phyloP scores from a whole-genome alignment of 2,888 invertebrate genomes.

The Lymantria monacha region DNA sequence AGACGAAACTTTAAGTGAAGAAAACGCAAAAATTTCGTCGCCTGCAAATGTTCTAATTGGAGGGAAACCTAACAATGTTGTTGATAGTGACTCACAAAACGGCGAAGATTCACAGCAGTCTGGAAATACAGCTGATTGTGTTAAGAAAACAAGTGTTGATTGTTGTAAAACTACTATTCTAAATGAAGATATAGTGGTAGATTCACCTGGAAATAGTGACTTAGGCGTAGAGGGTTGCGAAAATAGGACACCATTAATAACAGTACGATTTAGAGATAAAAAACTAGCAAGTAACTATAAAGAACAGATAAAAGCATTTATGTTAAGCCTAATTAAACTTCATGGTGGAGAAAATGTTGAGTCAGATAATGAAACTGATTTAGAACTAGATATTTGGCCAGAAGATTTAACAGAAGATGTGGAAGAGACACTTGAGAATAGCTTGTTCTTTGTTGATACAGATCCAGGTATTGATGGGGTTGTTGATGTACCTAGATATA shows the following conservation, averaged over 20 bases:
- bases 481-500: conserved; percentile 59
- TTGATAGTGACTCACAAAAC: conserved; percentile 26
- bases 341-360: conserved; percentile 42
- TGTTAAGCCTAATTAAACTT: conserved; percentile 65
- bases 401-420: conserved; percentile 54
- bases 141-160: conserved; percentile 33
- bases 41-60: conserved; percentile 50
- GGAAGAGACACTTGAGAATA: conserved; percentile 36
- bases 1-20: conserved; percentile 42
- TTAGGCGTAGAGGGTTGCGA: conserved; percentile 64
- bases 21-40: conserved; percentile 27
- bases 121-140: conserved; percentile 30
- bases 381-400: conserved; percentile 68
- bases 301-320: conserved; percentile 68
- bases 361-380: conserved; percentile 58
- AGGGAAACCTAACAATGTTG: conserved; percentile 58
- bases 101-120: conserved; percentile 16
- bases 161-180: conserved; percentile 48
- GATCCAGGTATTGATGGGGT: conserved; percentile 48
- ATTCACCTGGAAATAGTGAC: conserved; percentile 62
- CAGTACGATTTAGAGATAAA: conserved; percentile 70
- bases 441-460: conserved; percentile 70
- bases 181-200: conserved; percentile 61
- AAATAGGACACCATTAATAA: conserved; percentile 65
- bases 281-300: conserved; percentile 69